These are phyloP conservation scores for Lycodopsis pacificus DNA, from an alignment of 2,797 vertebrate species.

Conservation along the genomic window DNA sequence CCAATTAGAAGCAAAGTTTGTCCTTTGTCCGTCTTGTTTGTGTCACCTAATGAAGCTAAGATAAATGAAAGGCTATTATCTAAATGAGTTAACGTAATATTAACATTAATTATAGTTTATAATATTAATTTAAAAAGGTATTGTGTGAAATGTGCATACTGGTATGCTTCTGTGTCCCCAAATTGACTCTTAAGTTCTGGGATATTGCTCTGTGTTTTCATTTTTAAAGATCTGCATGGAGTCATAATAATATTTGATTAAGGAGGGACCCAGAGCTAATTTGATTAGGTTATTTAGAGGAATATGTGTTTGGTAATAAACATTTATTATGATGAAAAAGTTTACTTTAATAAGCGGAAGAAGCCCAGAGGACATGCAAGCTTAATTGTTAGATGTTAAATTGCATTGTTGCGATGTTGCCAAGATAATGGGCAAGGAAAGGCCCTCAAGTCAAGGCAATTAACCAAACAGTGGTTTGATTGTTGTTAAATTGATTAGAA, in stretches of 20 bases:
- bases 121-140: slow-evolving; percentile 58
- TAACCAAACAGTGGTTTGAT: slow-evolving; percentile 85
- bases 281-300: slow-evolving; percentile 83
- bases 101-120: slow-evolving; percentile 47
- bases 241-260: slow-evolving; percentile 81
- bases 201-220: slow-evolving; percentile 75
- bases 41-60: slow-evolving; percentile 53
- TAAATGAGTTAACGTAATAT: slow-evolving; percentile 25
- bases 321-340: slow-evolving; percentile 86
- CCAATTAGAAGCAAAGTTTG: slow-evolving; percentile 39
- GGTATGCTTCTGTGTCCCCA: slow-evolving; percentile 58
- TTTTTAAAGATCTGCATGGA: slow-evolving; percentile 76
- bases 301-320: slow-evolving; percentile 81
- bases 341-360: slow-evolving; percentile 85
- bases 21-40: slow-evolving; percentile 48
- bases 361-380: slow-evolving; percentile 83
- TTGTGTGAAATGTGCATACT: slow-evolving; percentile 54
- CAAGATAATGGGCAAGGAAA: slow-evolving; percentile 85
- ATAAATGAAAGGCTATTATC: slow-evolving; percentile 18
- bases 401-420: slow-evolving; percentile 85
- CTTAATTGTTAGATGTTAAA: slow-evolving; percentile 87
- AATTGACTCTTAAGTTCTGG: slow-evolving; percentile 69
- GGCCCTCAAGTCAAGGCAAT: slow-evolving; percentile 86
- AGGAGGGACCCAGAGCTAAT: slow-evolving; percentile 82
- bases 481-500: slow-evolving; percentile 87